Evolutionary conservation across 2,888 invertebrate genomes (phyloP), one percentile per base, ranked within the genome.

Genomic region (Cheilosia pagana): DNA sequence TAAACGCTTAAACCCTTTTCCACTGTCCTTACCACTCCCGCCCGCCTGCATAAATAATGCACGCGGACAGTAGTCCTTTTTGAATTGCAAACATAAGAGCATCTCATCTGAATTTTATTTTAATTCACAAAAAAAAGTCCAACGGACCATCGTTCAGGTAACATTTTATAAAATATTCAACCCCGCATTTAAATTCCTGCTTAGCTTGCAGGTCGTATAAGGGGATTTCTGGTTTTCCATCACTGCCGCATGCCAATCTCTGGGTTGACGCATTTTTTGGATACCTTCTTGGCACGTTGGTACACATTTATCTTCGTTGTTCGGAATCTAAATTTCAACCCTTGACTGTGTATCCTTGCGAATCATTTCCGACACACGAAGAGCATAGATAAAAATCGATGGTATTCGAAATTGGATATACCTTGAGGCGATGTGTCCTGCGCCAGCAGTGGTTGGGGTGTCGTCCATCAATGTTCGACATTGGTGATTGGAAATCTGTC

Each of bases 41-140:
- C 35, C 10, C 23, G 3, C 12, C 35, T 12, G 12, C 45, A 78
- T 83, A 60, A 78, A 78, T 78, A 63, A 78, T 78, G 53, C 82
- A 83, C n/a, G 31, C 50, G 43, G 39, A 59, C 52, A 65, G 53
- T 79, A 65, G 53, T 79, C 39, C 78, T 21, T 65, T 63, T 75
- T 68, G 74, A 78, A 83, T 78, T 63, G 83, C 78, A 74, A 83
- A 74, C 68, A 78, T 63, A 41, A 68, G 83, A 63, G 74, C 65
- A 70, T 63, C 78, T 83, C 68, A 74, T 83, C 63, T 67, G 3
- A 63, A 74, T 72, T 74, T 83, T 35, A 12, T 63, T 67, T 74
- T 74, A 68, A 78, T 74, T 70, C 19, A 31, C 3, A 31, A 21
- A 53, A 21, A 12, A 28, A 28, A n/a, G 16, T 28, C 19, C 28